phyloP scores from a whole-genome alignment of 2,888 invertebrate genomes.

The Hecatera dysodea region DNA sequence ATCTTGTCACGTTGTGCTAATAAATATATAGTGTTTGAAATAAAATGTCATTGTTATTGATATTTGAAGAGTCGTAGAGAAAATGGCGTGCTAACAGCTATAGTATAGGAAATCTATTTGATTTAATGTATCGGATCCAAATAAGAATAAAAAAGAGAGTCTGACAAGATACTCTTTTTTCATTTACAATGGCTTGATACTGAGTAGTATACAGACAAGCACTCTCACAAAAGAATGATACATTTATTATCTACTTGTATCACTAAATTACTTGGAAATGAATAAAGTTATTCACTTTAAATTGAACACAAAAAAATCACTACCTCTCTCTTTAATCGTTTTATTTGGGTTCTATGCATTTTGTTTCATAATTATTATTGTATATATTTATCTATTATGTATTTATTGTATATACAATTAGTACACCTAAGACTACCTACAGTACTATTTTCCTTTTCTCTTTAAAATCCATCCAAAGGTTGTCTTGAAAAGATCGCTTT shows the following conservation, averaged over 20 bases:
- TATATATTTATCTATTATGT: too few species aligned
- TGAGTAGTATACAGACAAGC: neutral
- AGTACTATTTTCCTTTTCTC: too few species aligned
- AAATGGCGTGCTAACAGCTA: slow-evolving; percentile 18
- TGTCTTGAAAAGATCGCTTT: too few species aligned
- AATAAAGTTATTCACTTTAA: slow-evolving; percentile 55
- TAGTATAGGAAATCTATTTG: slow-evolving; percentile 15
- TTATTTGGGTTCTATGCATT: too few species aligned
- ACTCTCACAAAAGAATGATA: slow-evolving; percentile 12
- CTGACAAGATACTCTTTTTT: neutral
- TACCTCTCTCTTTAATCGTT: too few species aligned
- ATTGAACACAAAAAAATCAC: too few species aligned
- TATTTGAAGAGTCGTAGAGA: slow-evolving; percentile 37
- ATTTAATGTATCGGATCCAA: slow-evolving; percentile 11
- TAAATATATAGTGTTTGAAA: slow-evolving; percentile 51
- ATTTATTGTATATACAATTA: too few species aligned
- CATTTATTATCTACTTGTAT: slow-evolving; percentile 40
- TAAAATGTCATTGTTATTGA: slow-evolving; percentile 51
- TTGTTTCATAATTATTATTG: too few species aligned
- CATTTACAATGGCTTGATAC: neutral
- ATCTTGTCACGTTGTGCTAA: slow-evolving; percentile 62
- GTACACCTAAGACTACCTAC: too few species aligned
- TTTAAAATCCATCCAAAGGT: too few species aligned
- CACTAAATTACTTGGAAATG: slow-evolving; percentile 46
- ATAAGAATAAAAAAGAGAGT: neutral